phyloP scores from a whole-genome alignment of 2,113 vertebrate species.

The Microtus montanus region DNA sequence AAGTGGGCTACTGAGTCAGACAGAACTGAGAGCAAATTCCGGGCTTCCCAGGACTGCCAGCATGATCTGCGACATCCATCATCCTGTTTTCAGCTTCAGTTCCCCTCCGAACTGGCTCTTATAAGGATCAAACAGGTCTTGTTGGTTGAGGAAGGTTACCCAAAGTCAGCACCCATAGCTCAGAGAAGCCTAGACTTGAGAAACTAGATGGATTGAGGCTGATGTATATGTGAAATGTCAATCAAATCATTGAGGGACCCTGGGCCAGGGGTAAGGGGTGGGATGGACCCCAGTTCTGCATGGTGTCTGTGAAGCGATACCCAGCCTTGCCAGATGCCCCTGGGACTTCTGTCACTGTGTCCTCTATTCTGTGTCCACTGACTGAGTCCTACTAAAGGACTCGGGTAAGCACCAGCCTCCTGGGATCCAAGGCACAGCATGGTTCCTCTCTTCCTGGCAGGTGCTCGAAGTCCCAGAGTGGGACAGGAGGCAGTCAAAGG shows the following conservation, averaged over 20 bases:
- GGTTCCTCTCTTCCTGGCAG: neutral
- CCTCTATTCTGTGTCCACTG: neutral
- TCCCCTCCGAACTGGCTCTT: neutral
- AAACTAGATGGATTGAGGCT: neutral
- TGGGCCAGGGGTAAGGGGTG: neutral
- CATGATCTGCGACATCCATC: neutral
- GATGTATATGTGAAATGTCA: neutral
- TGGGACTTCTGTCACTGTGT: neutral
- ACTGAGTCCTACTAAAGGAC: neutral
- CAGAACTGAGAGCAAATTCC: neutral
- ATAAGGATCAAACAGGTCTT: neutral
- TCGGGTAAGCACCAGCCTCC: constrained; percentile 32
- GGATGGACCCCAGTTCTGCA: neutral
- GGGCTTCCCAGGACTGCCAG: neutral
- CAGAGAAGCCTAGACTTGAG: neutral
- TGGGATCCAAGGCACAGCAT: neutral
- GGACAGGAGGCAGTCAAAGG: constrained; percentile 51
- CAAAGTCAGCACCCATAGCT: neutral
- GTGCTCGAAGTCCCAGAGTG: constrained; percentile 23
- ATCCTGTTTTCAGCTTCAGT: neutral
- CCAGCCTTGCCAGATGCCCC: neutral
- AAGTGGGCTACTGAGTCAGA: neutral
- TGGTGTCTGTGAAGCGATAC: neutral
- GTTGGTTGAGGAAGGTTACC: neutral
- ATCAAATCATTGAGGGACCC: neutral